A percentile compares a stretch with the other conserved stretches of the same genome.
Evolutionary conservation across 2,888 invertebrate genomes (phyloP).

Genomic region (Acleris literana): DNA sequence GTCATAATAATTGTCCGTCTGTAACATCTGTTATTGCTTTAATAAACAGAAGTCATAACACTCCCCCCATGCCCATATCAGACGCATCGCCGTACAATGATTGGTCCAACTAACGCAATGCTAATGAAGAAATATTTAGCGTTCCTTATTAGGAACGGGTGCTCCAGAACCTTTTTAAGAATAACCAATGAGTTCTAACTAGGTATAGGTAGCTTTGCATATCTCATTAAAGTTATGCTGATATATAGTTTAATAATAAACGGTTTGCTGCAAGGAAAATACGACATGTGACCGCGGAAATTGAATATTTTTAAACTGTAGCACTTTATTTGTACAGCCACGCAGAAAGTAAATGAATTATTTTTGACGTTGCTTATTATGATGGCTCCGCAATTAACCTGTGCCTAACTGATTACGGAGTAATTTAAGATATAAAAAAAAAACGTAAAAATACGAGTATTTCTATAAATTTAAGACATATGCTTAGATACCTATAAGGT

Average conservation of each 20-base stretch:
- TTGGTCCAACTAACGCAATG: slow-evolving; percentile 53
- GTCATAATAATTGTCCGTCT: slow-evolving; percentile 37
- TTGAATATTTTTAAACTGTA: too few relatives aligned
- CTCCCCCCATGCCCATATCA: slow-evolving; percentile 65
- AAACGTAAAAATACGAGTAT: too few relatives aligned
- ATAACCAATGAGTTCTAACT: slow-evolving; percentile 23
- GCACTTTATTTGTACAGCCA: too few relatives aligned
- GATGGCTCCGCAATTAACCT: too few relatives aligned
- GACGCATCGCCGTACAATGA: slow-evolving; percentile 49
- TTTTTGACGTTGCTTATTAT: too few relatives aligned
- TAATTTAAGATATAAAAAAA: too few relatives aligned
- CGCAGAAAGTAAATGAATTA: too few relatives aligned
- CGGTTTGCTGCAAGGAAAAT: too few relatives aligned
- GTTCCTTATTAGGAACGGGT: slow-evolving; percentile 54
- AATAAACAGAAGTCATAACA: slow-evolving; percentile 39
- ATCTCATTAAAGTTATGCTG: not conserved
- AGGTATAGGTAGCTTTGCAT: slow-evolving; percentile 15
- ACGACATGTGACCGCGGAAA: too few relatives aligned
- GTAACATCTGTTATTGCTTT: slow-evolving; percentile 25
- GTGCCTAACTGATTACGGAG: too few relatives aligned
- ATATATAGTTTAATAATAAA: not conserved
- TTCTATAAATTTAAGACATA: too few relatives aligned
- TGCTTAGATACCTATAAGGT: too few relatives aligned
- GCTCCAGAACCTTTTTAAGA: slow-evolving; percentile 26
- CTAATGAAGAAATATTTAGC: slow-evolving; percentile 62